These are phyloP conservation scores for Megathymus violae DNA, from an alignment of 1,140 invertebrate species.

Conservation along the genomic window DNA sequence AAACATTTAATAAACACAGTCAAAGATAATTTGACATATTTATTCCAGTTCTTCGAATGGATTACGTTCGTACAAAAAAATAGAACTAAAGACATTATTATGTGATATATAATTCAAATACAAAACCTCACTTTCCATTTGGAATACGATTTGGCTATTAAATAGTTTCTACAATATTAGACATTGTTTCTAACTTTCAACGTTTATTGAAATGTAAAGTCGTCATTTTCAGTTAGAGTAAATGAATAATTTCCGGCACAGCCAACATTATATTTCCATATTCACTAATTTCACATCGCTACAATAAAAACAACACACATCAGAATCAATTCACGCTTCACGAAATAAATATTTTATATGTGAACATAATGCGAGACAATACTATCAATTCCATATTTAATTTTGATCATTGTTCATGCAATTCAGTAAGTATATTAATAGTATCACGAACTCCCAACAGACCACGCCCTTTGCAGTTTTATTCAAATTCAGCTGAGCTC, in stretches of 20 bases:
- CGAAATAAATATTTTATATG: background rate
- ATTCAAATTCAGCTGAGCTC: background rate
- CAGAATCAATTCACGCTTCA: background rate
- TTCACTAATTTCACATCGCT: slow-evolving; percentile 26
- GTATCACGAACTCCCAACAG: background rate
- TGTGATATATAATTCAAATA: slow-evolving; percentile 54
- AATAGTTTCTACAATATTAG: slow-evolving; percentile 22
- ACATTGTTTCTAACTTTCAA: slow-evolving; percentile 9
- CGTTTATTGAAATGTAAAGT: background rate
- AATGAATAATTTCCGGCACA: slow-evolving; percentile 47
- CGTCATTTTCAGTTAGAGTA: slow-evolving; percentile 30
- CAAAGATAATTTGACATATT: slow-evolving; percentile 48
- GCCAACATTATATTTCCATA: slow-evolving; percentile 59
- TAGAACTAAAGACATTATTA: slow-evolving; percentile 52
- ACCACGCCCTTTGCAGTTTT: background rate
- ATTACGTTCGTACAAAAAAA: slow-evolving; percentile 64
- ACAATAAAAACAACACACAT: background rate
- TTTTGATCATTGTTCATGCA: slow-evolving; percentile 7
- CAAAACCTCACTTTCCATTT: slow-evolving; percentile 25
- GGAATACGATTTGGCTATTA: slow-evolving; percentile 17
- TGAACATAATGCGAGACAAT: slow-evolving; percentile 3
- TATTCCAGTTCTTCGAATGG: slow-evolving; percentile 62
- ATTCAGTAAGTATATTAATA: background rate
- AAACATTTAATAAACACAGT: slow-evolving; percentile 22
- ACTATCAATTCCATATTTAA: slow-evolving; percentile 8